Conservation (phyloP, 35 echinoderm and acorn worm species). For the Ophiothrix spiculata region DNA sequence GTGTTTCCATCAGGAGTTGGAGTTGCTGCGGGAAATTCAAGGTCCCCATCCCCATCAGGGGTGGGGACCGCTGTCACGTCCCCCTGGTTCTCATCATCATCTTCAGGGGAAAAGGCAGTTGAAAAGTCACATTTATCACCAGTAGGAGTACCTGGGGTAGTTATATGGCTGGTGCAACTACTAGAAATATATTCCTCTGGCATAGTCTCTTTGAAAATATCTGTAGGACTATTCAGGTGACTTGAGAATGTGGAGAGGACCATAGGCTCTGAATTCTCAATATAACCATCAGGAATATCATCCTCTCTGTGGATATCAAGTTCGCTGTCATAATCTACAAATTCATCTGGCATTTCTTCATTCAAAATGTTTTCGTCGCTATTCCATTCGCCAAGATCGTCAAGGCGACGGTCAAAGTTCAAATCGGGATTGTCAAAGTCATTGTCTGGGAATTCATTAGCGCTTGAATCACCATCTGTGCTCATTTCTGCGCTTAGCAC, state of each 20-base stretch:
- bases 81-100: neutral
- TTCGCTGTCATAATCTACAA: conserved; percentile 88
- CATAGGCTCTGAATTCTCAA: conserved; percentile 60
- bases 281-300: conserved; percentile 63
- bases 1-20: conserved; percentile 16
- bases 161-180: neutral
- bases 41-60: neutral
- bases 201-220: conserved; percentile 21
- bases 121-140: neutral
- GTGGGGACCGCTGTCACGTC: neutral
- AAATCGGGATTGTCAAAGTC: conserved; percentile 38
- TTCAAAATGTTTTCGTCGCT: conserved; percentile 90
- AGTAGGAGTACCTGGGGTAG: conserved; percentile 17
- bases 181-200: conserved; percentile 23
- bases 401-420: conserved; percentile 67
- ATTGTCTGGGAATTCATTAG: neutral
- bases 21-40: neutral
- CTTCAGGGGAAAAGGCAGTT: conserved; percentile 4
- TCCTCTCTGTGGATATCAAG: conserved; percentile 83
- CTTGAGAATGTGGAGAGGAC: neutral
- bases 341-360: conserved; percentile 89
- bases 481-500: neutral
- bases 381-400: conserved; percentile 73
- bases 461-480: neutral
- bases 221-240: neutral